Evolutionary conservation across 1,140 invertebrate species (phyloP), one percentile per base, ranked within the genome.

Genomic region (Ptiloglossa arizonensis): DNA sequence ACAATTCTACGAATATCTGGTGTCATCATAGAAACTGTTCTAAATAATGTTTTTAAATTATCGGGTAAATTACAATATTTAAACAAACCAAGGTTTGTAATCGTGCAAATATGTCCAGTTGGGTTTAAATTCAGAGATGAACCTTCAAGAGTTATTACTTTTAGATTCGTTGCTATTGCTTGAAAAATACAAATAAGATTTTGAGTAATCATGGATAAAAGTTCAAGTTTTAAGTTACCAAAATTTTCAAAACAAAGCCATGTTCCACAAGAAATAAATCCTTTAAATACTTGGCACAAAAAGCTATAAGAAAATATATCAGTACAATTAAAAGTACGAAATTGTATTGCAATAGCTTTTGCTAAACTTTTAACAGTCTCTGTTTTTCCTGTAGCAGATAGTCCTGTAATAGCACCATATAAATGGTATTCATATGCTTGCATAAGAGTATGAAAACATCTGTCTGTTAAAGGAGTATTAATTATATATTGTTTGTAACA

Each of bases 401-500:
- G 94, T 17, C 96, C 96, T 83, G 95, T 93, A 2, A 95, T 93
- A 17, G 94, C 93, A 24, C 95, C 95, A 76, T 93, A 94, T 24
- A 96, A 90, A 87, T 96, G 94, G 63, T 95, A 91, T 85, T 94
- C 93, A 69, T 87, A 87, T 19, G 97, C 97, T 93, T 98, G 97
- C 9, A 97, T 96, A 32, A 98, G 90, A 0, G 97, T 97, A 66
- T 98, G 98, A 91, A 98, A 98, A 90, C 97, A 98, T 82, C 97
- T 95, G 91, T 98, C 97, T 17, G 97, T 98, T 6, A 98, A 92
- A 2, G 97, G 97, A 5, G 97, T 98, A 68, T 97, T 97, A 67
- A 97, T 96, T 15, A 98, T 92, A 57, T 96, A 91, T 85, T 97
- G 96, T 2, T 96, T 96, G 84, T 96, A 97, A 13, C 96, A 97